Evolutionary conservation across 1,140 invertebrate species (phyloP), one percentile per base, ranked within the genome.

Genomic region (Trinorchestia longiramus): DNA sequence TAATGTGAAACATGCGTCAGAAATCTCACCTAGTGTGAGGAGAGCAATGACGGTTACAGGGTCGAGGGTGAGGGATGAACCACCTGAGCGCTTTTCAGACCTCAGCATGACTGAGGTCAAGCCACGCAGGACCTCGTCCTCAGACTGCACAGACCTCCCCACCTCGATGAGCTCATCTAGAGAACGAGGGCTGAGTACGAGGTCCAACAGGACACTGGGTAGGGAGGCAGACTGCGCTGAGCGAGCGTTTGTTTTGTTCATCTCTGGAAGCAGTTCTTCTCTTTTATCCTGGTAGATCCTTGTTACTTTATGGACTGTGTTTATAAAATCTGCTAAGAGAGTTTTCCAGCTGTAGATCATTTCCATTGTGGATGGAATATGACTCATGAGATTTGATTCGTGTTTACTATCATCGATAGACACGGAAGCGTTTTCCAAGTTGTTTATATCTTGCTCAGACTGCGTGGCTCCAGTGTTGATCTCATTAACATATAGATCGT

Each of bases 41-140:
- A 94, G 92, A 8, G 92, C 92, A 11, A 94, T 94, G 92, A 94
- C 92, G 40, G 92, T 94, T 0, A 94, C 92, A 36, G 92, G 92
- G 92, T 94, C 92, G 41, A 94, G 44, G 43, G 92, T 94, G 40
- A 94, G 92, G 40, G 92, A 94, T 17, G 92, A 94, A 1, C 62
- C 62, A 0, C 92, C 92, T 23, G n/a, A 42, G 43, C 92, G 92
- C 43, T 44, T 44, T 40, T 94, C 92, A 40, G 92, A 43, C 36
- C 40, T 94, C 23, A 94, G 92, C 44, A 94, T 23, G 15, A 94
- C 92, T 11, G 92, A 94, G 19, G 92, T 45, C 4, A 94, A 44
- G 44, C 92, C 92, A 19, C 41, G 41, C 92, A 94, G 43, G 4
- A 47, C 92, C 6, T 94, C 92, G 43, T 94, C 92, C 43, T 94